A percentile compares a stretch with the other conserved stretches of the same genome.
Conservation (phyloP, 2,113 vertebrate species). For the Lophochroa leadbeateri region DNA sequence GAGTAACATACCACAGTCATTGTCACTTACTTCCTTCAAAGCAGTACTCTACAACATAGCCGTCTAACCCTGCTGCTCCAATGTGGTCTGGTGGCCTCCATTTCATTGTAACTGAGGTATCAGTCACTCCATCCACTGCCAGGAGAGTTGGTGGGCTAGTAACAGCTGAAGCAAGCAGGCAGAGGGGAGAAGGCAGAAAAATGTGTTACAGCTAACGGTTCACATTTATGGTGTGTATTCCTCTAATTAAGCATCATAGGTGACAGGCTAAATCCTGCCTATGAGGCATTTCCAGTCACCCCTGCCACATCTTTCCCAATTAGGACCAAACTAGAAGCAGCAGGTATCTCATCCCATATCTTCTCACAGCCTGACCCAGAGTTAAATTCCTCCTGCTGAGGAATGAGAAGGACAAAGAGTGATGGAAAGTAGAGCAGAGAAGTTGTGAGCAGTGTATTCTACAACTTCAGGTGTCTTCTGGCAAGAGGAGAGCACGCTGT, state of each 20-base stretch:
- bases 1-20: neutral
- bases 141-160: conserved; percentile 95
- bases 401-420: neutral
- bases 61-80: conserved; percentile 93
- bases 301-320: rapidly evolving
- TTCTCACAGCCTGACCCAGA: neutral
- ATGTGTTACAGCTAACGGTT: neutral
- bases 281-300: neutral
- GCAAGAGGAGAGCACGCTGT: neutral
- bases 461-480: neutral
- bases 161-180: conserved; percentile 79
- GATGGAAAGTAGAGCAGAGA: neutral
- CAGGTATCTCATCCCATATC: neutral
- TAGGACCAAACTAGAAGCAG: neutral
- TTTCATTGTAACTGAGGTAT: conserved; percentile 90
- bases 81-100: conserved; percentile 98
- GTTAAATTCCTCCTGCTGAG: neutral
- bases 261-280: neutral
- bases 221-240: neutral
- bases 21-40: conserved; percentile 93
- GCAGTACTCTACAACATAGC: conserved; percentile 95
- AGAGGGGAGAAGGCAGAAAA: neutral
- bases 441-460: neutral
- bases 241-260: neutral
- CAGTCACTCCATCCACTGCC: conserved; percentile 90